Conservation (phyloP, 2,113 vertebrate species). For the Siniperca knerii region DNA sequence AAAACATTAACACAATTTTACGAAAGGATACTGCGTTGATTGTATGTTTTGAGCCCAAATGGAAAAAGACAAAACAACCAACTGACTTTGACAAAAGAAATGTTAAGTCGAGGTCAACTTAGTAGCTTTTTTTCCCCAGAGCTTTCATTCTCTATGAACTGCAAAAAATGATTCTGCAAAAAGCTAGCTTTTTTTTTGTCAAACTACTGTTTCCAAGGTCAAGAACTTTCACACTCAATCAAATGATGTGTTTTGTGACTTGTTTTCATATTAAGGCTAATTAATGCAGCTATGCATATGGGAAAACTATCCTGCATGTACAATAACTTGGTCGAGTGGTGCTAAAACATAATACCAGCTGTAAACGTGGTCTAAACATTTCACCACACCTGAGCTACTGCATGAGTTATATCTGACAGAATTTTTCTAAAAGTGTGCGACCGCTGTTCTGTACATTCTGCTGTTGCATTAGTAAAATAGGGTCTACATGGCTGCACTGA, state of each 20-base stretch:
- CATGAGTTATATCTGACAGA: background rate
- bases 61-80: background rate
- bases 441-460: conserved; percentile 27
- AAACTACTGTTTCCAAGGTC: background rate
- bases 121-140: background rate
- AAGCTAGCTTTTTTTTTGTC: background rate
- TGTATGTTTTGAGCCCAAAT: background rate
- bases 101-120: background rate
- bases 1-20: background rate
- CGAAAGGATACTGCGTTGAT: background rate
- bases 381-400: conserved; percentile 48
- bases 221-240: conserved; percentile 1
- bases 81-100: background rate
- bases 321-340: background rate
- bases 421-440: conserved; percentile 29
- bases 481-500: conserved; percentile 17
- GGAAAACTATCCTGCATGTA: conserved; percentile 2
- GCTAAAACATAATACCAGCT: conserved; percentile 8
- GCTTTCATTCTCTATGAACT: conserved; percentile 4
- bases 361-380: conserved; percentile 29
- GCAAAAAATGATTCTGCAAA: too few relatives aligned
- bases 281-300: background rate
- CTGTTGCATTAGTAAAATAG: conserved; percentile 29
- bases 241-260: background rate
- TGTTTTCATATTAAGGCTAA: conserved; percentile 27